Percentiles rank a stretch among this genome's conserved stretches.
Evolutionary conservation across 2,113 vertebrate genomes (phyloP).

Genomic region (Galeopterus variegatus): DNA sequence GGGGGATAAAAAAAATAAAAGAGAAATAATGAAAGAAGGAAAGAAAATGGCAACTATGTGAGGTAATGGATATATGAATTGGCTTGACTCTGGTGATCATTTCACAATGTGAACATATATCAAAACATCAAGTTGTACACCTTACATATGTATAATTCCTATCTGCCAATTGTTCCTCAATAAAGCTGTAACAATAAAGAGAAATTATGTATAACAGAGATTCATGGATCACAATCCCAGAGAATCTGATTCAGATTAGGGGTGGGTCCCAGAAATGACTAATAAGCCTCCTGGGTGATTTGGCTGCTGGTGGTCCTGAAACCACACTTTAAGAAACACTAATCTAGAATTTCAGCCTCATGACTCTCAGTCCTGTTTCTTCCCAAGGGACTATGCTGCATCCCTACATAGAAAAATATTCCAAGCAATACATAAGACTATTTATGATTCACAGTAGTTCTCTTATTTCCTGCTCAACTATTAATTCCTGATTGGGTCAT

Average conservation of each 20-base stretch:
- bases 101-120: neutral
- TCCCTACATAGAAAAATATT: conserved; percentile 1
- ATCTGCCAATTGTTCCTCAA: neutral
- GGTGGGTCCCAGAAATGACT: neutral
- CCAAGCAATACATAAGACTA: neutral
- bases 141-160: neutral
- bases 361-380: neutral
- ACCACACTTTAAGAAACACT: conserved; percentile 31
- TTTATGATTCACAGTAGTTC: conserved; percentile 34
- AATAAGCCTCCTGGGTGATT: neutral
- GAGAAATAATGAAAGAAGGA: neutral
- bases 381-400: conserved; percentile 33
- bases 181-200: neutral
- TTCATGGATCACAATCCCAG: neutral
- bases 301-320: conserved; percentile 37
- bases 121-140: neutral
- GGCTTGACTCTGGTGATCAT: neutral
- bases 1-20: neutral
- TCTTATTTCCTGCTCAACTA: conserved; percentile 60
- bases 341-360: neutral
- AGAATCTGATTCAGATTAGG: neutral
- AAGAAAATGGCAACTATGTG: neutral
- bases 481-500: conserved; percentile 54
- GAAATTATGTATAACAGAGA: neutral
- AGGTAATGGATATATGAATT: neutral